Evolutionary conservation across 2,888 invertebrate species (phyloP), one percentile per base, ranked within the genome.

Genomic region (Acronicta aceris): DNA sequence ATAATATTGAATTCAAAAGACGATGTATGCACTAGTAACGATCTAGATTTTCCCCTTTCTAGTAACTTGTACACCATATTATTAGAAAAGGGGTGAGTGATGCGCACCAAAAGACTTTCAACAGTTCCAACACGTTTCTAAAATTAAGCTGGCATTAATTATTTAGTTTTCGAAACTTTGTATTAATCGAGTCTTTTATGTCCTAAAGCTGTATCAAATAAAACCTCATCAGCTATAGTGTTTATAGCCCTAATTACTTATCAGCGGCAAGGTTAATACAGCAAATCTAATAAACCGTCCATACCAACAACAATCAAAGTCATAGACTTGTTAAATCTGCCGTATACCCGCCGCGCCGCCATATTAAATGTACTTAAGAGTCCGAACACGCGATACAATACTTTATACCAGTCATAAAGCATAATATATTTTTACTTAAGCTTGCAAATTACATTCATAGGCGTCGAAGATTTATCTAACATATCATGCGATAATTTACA

Each of bases 391-490:
- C 74, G 46, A 46, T 40, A 30, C 38, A 46, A 54, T 59, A 40
- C 59, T 38, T 69, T 63, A 74, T 38, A 47, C 42, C 36, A 9
- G 5, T 33, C 52, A 74, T 70, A 69, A 63, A 63, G 55, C 30
- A 59, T 36, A 25, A 50, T 72, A 45, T 70, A 56, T 50, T 62
- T 74, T 74, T 63, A 51, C n/a, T 71, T 74, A 59, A 57, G 59
- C 63, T 70, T 69, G 71, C 71, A 74, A 71, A 69, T 63, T 16
- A 38, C 56, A 74, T 74, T 71, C 74, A 63, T 74, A 74, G 71
- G 45, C 55, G 42, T 42, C 38, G 59, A 57, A 56, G 71, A 75
- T 72, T 72, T 71, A 75, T 75, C 56, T 54, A 62, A 52, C 52
- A 48, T 51, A 64, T 62, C 56, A 46, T 48, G 52, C 27, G 62